These are phyloP conservation scores for Helicolenus hilgendorfi DNA, from an alignment of 2,797 vertebrate species.

Conservation along the genomic window DNA sequence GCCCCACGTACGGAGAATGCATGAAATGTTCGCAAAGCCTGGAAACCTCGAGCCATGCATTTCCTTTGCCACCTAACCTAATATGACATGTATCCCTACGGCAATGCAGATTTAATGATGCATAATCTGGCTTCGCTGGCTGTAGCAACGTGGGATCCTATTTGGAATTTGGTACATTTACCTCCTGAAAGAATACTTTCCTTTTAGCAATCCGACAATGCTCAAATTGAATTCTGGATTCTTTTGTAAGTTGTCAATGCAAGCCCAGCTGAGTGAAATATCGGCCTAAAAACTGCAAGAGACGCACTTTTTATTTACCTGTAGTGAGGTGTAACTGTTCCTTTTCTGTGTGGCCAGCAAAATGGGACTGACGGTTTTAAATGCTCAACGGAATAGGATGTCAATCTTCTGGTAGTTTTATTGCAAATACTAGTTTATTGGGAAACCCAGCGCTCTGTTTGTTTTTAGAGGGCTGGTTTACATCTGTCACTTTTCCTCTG, in stretches of 20 bases:
- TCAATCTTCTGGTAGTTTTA: conserved; percentile 57
- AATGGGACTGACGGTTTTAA: conserved; percentile 57
- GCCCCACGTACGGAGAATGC: conserved; percentile 49
- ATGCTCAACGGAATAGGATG: conserved; percentile 54
- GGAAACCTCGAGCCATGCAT: conserved; percentile 70
- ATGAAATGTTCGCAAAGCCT: conserved; percentile 75
- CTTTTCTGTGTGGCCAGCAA: conserved; percentile 61
- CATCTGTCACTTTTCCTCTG: conserved; percentile 31
- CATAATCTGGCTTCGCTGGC: conserved; percentile 78
- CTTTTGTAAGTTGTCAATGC: conserved; percentile 73
- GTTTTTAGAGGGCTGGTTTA: conserved; percentile 37
- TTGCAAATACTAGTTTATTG: conserved; percentile 28
- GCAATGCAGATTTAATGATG: conserved; percentile 79
- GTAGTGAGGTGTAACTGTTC: conserved; percentile 57
- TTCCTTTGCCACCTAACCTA: conserved; percentile 73
- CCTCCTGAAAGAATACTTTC: conserved; percentile 78
- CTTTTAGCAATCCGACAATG: conserved; percentile 84
- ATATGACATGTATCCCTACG: conserved; percentile 83
- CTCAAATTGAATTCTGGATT: conserved; percentile 87
- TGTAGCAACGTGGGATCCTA: conserved; percentile 77
- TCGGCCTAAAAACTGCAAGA: conserved; percentile 73
- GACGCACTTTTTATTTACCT: conserved; percentile 65
- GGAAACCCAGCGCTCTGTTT: not conserved
- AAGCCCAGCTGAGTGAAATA: conserved; percentile 70
- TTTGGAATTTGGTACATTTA: conserved; percentile 84